Evolutionary conservation across 2,888 invertebrate species (phyloP).

Genomic region (Apamea monoglypha): DNA sequence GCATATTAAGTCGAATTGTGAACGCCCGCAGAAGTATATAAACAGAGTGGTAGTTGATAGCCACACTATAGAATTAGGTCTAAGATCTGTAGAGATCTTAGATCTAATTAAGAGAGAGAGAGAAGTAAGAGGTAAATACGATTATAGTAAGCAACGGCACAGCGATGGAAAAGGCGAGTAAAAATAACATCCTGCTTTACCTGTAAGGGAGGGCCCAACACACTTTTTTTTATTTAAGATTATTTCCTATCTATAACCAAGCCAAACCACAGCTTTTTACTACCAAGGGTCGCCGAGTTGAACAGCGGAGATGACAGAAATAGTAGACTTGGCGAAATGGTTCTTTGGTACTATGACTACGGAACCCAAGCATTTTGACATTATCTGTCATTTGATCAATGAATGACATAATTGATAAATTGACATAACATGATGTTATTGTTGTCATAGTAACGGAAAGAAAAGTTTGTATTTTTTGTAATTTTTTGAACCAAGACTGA

Average conservation of each 20-base stretch:
- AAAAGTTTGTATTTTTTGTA: not conserved
- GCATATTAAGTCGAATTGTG: not conserved
- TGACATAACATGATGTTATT: slow-evolving; percentile 13
- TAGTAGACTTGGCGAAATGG: not conserved
- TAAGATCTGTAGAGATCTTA: too few species aligned
- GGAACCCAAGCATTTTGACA: slow-evolving; percentile 3
- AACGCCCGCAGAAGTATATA: not conserved
- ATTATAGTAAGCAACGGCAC: not conserved
- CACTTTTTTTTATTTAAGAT: not conserved
- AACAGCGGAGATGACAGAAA: not conserved
- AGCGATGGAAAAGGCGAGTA: not conserved
- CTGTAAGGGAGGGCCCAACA: not conserved
- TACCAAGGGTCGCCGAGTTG: not conserved
- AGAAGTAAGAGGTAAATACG: not conserved
- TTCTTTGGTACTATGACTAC: not conserved
- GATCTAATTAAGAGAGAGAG: too few species aligned
- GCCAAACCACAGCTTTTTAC: not conserved
- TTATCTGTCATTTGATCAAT: not conserved
- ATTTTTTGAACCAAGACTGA: not conserved
- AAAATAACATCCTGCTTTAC: not conserved
- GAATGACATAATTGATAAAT: slow-evolving; percentile 1
- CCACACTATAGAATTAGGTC: not conserved
- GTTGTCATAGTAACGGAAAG: slow-evolving; percentile 56
- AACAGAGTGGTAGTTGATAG: not conserved
- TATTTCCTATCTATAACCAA: not conserved